Evolutionary conservation across 2,797 vertebrate genomes (phyloP), one percentile per base, ranked within the genome.

Genomic region (Rhinophrynus dorsalis): DNA sequence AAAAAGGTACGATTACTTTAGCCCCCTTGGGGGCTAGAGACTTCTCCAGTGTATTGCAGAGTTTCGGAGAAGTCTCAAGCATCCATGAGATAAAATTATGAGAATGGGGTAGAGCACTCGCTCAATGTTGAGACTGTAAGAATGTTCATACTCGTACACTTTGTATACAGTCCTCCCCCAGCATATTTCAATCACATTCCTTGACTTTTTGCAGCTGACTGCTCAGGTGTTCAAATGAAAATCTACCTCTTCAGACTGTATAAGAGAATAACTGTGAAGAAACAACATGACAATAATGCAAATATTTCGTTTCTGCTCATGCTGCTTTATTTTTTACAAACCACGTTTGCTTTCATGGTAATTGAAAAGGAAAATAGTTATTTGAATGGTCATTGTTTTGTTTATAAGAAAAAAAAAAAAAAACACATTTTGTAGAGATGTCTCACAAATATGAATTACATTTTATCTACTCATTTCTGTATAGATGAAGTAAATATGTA

Each of bases 371-470:
- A 90, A 51, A 64, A 92, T 83, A 90, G 90, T 92, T 89, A 82
- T 86, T 84, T 84, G 87, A 88, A 86, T 86, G 89, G 86, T 89
- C 84, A 20, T 89, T 87, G 89, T 93, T 90, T 91, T 89, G 87
- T 91, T 94, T 96, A 95, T 92, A n/a, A 94, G 94, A 97, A n/a
- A n/a, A n/a, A n/a, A n/a, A n/a, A n/a, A n/a, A n/a, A n/a, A n/a
- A n/a, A n/a, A n/a, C n/a, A n/a, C 88, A 93, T 88, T 97, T 97
- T 97, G 90, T 95, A 97, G 92, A 91, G 88, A 93, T 95, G 91
- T 59, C 93, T 90, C 85, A 90, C 87, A 86, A 87, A 89, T 89
- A 88, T 90, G 87, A 91, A 90, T 84, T 83, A 82, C 79, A 88
- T 90, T 90, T 90, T 90, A 90, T 91, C 87, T 90, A 90, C 85